Evolutionary conservation across 2,113 vertebrate species (phyloP).

Genomic region (Melanerpes formicivorus): DNA sequence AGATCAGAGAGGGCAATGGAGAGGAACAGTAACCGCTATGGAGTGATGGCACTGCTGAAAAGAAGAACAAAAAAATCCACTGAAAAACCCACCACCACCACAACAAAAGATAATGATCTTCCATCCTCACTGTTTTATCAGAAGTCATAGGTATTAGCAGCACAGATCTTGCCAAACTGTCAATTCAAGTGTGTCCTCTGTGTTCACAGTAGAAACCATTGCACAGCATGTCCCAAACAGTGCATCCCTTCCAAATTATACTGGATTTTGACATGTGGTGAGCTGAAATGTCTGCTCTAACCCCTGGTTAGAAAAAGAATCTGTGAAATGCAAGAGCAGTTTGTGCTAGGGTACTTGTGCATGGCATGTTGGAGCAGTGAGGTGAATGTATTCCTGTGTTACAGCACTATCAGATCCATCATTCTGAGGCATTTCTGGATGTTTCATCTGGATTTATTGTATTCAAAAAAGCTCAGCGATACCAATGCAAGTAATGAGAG

Average conservation of each 20-base stretch:
- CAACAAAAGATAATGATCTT: background rate
- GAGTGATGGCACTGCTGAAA: background rate
- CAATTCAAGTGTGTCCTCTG: background rate
- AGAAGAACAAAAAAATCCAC: background rate
- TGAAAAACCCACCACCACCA: too few species aligned
- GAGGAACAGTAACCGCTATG: background rate
- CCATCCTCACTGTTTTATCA: background rate
- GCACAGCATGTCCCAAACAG: background rate
- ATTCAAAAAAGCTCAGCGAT: background rate
- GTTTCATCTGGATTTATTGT: conserved; percentile 8
- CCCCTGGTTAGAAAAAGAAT: background rate
- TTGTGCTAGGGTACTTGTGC: background rate
- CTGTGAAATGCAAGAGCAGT: background rate
- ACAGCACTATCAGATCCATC: background rate
- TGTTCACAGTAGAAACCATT: background rate
- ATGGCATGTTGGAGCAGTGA: background rate
- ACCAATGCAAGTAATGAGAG: background rate
- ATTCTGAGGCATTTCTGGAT: background rate
- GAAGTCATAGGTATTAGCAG: background rate
- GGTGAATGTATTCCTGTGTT: background rate
- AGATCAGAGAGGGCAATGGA: background rate
- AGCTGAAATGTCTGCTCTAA: background rate
- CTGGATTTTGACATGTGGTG: background rate
- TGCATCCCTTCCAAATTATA: background rate
- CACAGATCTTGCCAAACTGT: background rate